Base-by-base conservation (phyloP, 2,797 vertebrate genomes). In the Triplophysa bombifrons region DNA sequence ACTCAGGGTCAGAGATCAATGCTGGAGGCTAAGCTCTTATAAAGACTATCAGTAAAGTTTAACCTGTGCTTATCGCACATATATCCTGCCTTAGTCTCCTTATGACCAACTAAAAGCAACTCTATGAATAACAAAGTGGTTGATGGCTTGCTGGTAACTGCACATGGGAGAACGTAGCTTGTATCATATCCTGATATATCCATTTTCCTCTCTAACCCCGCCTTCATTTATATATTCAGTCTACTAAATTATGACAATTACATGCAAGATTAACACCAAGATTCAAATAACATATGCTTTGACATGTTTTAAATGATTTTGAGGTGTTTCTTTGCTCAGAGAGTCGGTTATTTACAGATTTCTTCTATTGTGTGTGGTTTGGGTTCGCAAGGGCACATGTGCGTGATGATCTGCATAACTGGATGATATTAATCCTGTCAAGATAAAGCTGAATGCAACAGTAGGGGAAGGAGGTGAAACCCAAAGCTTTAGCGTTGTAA, bases 401-500 rank as follows among this genome's bases (percentile, higher is more conserved):
- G 56, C 12, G 25, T 19, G 66, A 77, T 50, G 25, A 20, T 55
- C 66, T 51, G n/a, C 46, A 53, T 78, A 78, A 77, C 34, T 53
- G 30, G 56, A 71, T 16, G 22, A 30, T 10, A 78, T 51, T 63
- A 20, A 41, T n/a, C 41, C 61, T 78, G 44, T 46, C 76, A 71
- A 53, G 38, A 60, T 67, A 9, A 61, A 63, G 25, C 20, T 14
- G 44, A 25, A 48, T 1, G 76, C 76, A 70, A 38, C 14, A 63
- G 56, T 19, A n/a, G 67, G 46, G 8, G 20, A 71, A 70, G 22
- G 67, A 78, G 76, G 67, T 78, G 67, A 78, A 78, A 63, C 30
- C 56, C 67, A 71, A 71, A 58, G 76, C 61, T 71, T 78, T 63
- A 63, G 76, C 67, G 67, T 78, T 78, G 67, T 78, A 71, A 78